These are phyloP conservation scores for Apeltes quadracus DNA, from an alignment of 2,113 vertebrate species.

Conservation along the genomic window DNA sequence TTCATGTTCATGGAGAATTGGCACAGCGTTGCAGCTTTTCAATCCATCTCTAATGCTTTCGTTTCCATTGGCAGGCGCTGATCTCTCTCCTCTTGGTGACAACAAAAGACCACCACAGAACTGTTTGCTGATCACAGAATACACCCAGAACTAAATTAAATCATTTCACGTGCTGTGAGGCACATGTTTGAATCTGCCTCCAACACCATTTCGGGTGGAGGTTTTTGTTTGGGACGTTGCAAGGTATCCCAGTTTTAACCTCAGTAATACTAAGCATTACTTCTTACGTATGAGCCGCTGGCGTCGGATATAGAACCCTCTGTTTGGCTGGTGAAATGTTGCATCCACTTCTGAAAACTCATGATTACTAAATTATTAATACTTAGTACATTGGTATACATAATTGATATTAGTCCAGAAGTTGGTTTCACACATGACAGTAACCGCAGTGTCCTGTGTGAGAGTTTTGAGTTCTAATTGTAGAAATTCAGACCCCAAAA, in stretches of 20 bases:
- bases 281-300: background rate
- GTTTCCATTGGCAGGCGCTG: constrained; percentile 60
- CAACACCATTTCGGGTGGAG: background rate
- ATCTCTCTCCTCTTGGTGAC: constrained; percentile 37
- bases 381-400: background rate
- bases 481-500: background rate
- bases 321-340: background rate
- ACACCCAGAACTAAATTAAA: constrained; percentile 10
- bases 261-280: background rate
- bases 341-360: background rate
- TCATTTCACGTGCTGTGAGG: constrained; percentile 12
- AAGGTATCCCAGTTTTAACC: background rate
- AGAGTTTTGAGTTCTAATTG: background rate
- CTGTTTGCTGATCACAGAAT: constrained; percentile 25
- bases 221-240: background rate
- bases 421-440: no score
- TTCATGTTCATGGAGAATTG: constrained; percentile 66
- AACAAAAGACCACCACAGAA: constrained; percentile 50
- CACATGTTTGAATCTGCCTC: constrained; percentile 26
- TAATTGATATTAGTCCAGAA: no score
- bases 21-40: constrained; percentile 43
- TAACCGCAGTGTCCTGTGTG: no score
- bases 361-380: background rate
- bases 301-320: background rate
- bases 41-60: constrained; percentile 59